phyloP scores from a whole-genome alignment of 2,113 vertebrate genomes.

The Climacteris rufus region DNA sequence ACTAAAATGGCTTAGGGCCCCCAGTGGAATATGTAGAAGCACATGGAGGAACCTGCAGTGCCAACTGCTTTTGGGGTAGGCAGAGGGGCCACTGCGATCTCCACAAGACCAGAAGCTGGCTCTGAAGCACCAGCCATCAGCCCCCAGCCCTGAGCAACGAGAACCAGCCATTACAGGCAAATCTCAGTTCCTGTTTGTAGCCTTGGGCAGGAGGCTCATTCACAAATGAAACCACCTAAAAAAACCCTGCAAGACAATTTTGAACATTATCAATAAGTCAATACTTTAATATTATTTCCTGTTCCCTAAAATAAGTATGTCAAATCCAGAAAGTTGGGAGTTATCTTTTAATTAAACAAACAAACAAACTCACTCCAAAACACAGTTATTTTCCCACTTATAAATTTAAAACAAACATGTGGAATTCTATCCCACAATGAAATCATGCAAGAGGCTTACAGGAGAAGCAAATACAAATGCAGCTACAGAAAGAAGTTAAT shows the following conservation, averaged over 20 bases:
- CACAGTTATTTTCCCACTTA: background rate
- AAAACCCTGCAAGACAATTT: background rate
- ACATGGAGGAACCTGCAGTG: background rate
- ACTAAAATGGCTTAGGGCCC: background rate
- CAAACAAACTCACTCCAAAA: background rate
- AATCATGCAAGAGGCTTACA: background rate
- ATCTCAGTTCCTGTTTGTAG: background rate
- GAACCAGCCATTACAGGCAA: background rate
- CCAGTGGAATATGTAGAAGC: background rate
- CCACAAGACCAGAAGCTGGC: accelerated
- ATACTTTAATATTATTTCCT: background rate
- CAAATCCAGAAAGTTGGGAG: background rate
- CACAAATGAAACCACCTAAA: background rate
- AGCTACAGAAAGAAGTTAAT: constrained; percentile 38
- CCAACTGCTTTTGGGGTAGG: background rate
- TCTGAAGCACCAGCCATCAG: background rate
- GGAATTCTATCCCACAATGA: background rate
- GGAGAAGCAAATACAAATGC: background rate
- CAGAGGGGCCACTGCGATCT: background rate
- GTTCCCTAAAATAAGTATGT: background rate
- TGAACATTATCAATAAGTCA: background rate
- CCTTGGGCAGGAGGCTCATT: background rate
- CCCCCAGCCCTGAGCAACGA: background rate
- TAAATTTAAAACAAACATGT: background rate
- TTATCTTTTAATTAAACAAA: background rate